Base-by-base conservation (phyloP, 2,888 invertebrate genomes). In the Clitarchus hookeri region DNA sequence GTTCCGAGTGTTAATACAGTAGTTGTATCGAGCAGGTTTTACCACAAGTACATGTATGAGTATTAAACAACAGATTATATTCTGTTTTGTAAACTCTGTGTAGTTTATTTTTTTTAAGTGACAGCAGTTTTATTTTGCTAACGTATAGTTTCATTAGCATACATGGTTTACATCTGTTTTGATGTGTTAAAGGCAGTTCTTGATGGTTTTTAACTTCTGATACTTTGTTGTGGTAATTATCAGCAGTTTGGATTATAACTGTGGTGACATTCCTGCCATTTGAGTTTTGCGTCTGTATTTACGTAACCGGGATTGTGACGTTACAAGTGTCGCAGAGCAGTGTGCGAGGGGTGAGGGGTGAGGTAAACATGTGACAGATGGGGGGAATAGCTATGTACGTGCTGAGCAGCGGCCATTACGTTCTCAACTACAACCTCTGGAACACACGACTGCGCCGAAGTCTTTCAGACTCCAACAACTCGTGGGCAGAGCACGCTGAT, bases 401-500 rank as follows among this genome's bases (percentile, higher is more conserved):
- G 44, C 65, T 85, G 80, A 83, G 85, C 77, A 78, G 83, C 25
- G 85, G 85, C 8, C 86, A 86, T 48, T 86, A 86, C 53, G 85
- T 86, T 77, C 84, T 86, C 25, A 86, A 86, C 78, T 86, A 86
- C 53, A 53, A 83, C 83, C 86, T 85, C 27, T 86, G 86, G 86
- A 80, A 85, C 27, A 54, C 48, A 16, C 85, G 86, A 25, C 83
- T 86, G 13, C 83, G 86, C 8, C 83, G 86, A 9, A 85, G 83
- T 36, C 36, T 83, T 12, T 86, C 86, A 6, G 86, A 86, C 78
- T 85, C 84, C 27, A 85, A 78, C 26, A 85, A 85, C 44, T 25
- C 86, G n/a, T 85, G 83, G 79, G n/a, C 65, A 25, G 26, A 65
- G 65, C 16, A 6, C 16, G 19, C 19, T 6, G 19, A 65, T 23